Evolutionary conservation across 2,797 vertebrate genomes (phyloP), one percentile per base, ranked within the genome.

Genomic region (Xiphophorus birchmanni): DNA sequence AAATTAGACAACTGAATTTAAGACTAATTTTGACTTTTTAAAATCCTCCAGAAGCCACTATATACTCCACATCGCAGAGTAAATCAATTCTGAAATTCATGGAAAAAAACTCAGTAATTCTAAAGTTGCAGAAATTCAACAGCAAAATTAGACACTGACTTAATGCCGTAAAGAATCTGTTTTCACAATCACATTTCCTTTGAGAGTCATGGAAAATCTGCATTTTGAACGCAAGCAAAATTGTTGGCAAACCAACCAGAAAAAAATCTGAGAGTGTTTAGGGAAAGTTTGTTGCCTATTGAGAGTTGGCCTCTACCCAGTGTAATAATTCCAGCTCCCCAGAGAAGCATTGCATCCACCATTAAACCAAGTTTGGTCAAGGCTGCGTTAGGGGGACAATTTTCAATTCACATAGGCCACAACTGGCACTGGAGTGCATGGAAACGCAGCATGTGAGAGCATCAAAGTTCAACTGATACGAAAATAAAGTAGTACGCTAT

Each of bases 351-450:
- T 89, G 8, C 93, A 89, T 93, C 95, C 94, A 94, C n/a, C 94
- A 90, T 92, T 95, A 94, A 93, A 95, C 96, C 97, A 96, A 96
- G 97, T 97, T 97, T 97, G 97, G 97, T 97, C 96, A 97, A 91
- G 91, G 93, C 90, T 94, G 94, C 95, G 94, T 95, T 93, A 84
- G 85, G 85, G 86, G 93, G 95, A 96, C 94, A 90, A 95, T 95
- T 96, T 96, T 95, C 93, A 90, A 96, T 96, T 95, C 94, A 93
- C 89, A 91, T 93, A 94, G 96, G 95, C 96, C 95, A 96, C 93
- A 94, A 95, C 35, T 96, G 95, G 95, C 95, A 96, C 91, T 84
- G 93, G 86, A 96, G 92, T 91, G 92, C 85, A 95, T 91, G 91
- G 94, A 96, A 96, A 96, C 92, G 63, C 47, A 81, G 74, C 63